Conservation (phyloP, 2,888 invertebrate species). For the Tiliacea citrago region DNA sequence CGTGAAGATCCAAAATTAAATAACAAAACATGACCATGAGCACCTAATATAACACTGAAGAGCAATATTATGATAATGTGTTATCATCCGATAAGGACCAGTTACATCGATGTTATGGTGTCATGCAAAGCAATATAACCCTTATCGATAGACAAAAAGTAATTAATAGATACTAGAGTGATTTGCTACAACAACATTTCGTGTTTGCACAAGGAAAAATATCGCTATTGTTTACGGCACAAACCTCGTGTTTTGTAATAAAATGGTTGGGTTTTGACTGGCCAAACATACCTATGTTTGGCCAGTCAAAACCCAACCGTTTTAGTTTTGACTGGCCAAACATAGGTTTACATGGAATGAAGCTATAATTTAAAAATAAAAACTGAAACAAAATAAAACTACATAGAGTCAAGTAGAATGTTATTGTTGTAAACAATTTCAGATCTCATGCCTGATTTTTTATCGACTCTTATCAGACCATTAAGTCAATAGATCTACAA, state of each 20-base stretch:
- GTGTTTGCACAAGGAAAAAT: slow-evolving; percentile 17
- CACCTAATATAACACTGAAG: slow-evolving; percentile 68
- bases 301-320: no score
- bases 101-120: slow-evolving; percentile 41
- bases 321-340: neutral
- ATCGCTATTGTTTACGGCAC: slow-evolving; percentile 21
- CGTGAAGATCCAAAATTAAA: slow-evolving; percentile 7
- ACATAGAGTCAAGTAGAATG: neutral
- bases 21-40: slow-evolving; percentile 34
- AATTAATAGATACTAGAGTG: slow-evolving; percentile 65
- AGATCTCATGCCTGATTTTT: neutral
- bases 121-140: slow-evolving; percentile 52
- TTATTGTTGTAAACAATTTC: neutral
- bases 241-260: slow-evolving; percentile 22
- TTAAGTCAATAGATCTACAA: no score
- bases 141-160: slow-evolving; percentile 61
- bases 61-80: slow-evolving; percentile 68
- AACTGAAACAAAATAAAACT: neutral
- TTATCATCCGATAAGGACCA: slow-evolving; percentile 72
- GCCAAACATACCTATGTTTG: no score
- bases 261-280: slow-evolving; percentile 1
- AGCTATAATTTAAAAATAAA: neutral
- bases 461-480: neutral
- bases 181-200: slow-evolving; percentile 56
- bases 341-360: slow-evolving; percentile 14